A percentile compares a stretch with the other conserved stretches of the same genome.
These are phyloP conservation scores for Sciurus carolinensis DNA, from an alignment of 2,797 vertebrate species.

Conservation along the genomic window DNA sequence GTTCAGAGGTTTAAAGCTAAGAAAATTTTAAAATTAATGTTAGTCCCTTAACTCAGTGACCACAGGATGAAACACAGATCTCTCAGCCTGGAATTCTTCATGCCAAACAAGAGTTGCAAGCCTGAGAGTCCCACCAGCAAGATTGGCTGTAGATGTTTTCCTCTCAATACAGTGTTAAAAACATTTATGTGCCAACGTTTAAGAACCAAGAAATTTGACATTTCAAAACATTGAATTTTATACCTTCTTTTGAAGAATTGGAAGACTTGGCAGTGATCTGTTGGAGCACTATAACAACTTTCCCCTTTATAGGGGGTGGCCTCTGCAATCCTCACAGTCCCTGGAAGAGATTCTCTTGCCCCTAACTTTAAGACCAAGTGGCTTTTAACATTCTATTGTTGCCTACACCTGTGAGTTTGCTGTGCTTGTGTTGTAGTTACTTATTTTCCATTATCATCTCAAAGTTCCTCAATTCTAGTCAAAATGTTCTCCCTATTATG, in stretches of 20 bases:
- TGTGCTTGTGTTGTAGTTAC: neutral
- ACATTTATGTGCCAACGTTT: slow-evolving; percentile 44
- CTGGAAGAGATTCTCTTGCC: neutral
- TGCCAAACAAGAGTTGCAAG: slow-evolving; percentile 4
- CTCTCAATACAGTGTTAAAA: slow-evolving; percentile 46
- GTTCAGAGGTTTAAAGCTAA: slow-evolving; percentile 63
- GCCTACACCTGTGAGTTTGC: neutral
- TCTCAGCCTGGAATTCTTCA: neutral
- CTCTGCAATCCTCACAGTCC: neutral
- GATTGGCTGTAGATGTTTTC: slow-evolving; percentile 33
- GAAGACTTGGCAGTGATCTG: neutral
- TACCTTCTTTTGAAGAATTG: neutral
- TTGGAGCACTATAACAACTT: neutral
- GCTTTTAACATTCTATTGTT: neutral
- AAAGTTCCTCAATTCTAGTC: neutral
- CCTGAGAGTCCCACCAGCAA: neutral
- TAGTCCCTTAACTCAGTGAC: slow-evolving; percentile 46
- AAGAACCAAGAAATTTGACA: slow-evolving; percentile 47
- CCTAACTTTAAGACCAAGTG: neutral
- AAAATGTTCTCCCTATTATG: neutral
- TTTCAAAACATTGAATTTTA: slow-evolving; percentile 32
- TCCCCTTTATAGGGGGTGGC: neutral
- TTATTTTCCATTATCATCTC: neutral
- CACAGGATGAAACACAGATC: slow-evolving; percentile 41
- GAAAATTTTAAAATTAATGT: slow-evolving; percentile 59